Evolutionary conservation across 2,797 vertebrate species (phyloP), one percentile per base, ranked within the genome.

Genomic region (Syngnathus acus): DNA sequence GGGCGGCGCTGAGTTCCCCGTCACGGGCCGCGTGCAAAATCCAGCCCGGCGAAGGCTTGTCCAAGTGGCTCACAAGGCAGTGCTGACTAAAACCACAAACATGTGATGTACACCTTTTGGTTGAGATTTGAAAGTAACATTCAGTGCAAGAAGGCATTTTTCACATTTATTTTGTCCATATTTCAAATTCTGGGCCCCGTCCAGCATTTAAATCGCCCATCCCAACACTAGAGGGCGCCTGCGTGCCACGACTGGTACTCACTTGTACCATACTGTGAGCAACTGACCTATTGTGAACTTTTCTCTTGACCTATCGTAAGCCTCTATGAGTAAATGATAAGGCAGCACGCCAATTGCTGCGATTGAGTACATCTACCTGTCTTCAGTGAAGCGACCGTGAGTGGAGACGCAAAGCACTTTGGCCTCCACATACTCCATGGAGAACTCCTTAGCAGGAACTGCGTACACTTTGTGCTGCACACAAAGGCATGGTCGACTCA

Each of bases 381-480:
- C 86, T 71, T 91, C 89, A 10, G 9, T 85, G 69, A 84, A 88
- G 47, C 62, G 89, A 3, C 89, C 86, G 14, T 95, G 92, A 78
- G 82, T 82, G 64, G 94, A 95, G 72, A 94, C 82, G 71, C 96
- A 99, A 45, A 91, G 86, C 21, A 94, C 83, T 69, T 93, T 89
- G 43, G 96, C 95, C 23, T 91, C 81, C 54, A 95, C 82, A 0
- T 94, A 93, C 42, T 94, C 94, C 53, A 86, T 68, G 64, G 91
- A 92, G 86, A 95, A 98, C 65, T 94, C 90, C 57, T 93, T 91
- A 21, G 73, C 68, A 37, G 95, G 90, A 67, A 98, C 79, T 42
- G 93, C 81, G 63, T 94, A 96, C 66, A 95, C 72, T 72, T 93
- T 95, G 80, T 95, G 86, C 96, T 98, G 78, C 68, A 75, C 82